Base-by-base conservation (phyloP, 2,797 vertebrate genomes). In the Thalassophryne amazonica region DNA sequence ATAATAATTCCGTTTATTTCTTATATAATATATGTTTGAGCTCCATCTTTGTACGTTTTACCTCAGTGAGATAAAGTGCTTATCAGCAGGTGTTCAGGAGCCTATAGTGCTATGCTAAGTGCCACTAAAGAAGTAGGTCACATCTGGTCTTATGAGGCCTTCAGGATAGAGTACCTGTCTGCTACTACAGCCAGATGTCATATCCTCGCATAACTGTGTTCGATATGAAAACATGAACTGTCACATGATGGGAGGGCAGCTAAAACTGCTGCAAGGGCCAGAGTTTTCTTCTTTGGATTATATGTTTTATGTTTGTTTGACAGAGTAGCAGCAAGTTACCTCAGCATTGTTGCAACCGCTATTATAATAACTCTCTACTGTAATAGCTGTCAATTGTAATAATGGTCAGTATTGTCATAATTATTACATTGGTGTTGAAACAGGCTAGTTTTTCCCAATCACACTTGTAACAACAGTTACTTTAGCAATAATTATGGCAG, bases 91-190 rank as follows among this genome's bases (percentile, higher is more conserved):
- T 84, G 85, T 73, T 50, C 60, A 20, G 32, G 28, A 40, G 53
- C 59, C 60, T 76, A 57, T 59, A 67, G 59, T 39, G 42, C 62
- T 32, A 37, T 37, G 60, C 69, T 71, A 49, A 62, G 61, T 40
- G 76, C 59, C 62, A 50, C 11, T 76, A 67, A 80, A 85, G 78
- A 88, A 89, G 59, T 90, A 87, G 88, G 87, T 90, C 88, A 86
- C 88, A 85, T 73, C 86, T 86, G 85, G 70, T 81, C 76, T 67
- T 33, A 58, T 60, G 70, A 73, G 39, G 67, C 72, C 72, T 67
- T 19, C 51, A 55, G 65, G 57, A 57, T 32, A 50, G 47, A 63
- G 69, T 64, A 67, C 64, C 64, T 78, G 60, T 14, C 38, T 59
- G 47, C n/a, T 40, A n/a, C 36, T 33, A 11, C 23, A 32, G 34